Conservation (phyloP, 2,888 invertebrate species). For the Drosophila borealis region DNA sequence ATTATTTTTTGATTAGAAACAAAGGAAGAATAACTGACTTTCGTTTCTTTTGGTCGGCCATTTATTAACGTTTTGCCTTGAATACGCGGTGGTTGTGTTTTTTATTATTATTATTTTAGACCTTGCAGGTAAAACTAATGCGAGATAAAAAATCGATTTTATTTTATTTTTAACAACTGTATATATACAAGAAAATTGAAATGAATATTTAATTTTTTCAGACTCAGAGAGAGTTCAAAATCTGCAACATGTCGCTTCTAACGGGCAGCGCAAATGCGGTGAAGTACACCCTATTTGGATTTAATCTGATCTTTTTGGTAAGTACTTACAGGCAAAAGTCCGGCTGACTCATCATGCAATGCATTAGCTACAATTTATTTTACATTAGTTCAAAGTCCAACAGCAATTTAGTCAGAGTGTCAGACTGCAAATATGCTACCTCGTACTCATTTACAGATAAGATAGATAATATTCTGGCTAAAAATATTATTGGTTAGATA, state of each 20-base stretch:
- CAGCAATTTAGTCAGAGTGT: conserved; percentile 7
- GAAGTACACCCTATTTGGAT: conserved; percentile 89
- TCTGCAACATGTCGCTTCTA: conserved; percentile 78
- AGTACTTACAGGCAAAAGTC: conserved; percentile 81
- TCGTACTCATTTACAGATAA: conserved; percentile 18
- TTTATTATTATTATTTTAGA: background rate
- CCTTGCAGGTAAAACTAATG: conserved; percentile 13
- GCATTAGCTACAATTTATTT: conserved; percentile 7
- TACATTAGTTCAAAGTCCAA: conserved; percentile 13
- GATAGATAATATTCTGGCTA: conserved; percentile 4
- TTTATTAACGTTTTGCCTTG: conserved; percentile 52
- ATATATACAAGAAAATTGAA: too few species aligned
- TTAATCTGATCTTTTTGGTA: conserved; percentile 92
- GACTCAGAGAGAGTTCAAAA: conserved; percentile 31
- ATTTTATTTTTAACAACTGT: background rate
- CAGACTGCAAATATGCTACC: background rate
- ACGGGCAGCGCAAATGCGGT: conserved; percentile 87
- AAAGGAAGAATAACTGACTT: conserved; percentile 25
- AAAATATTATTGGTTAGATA: background rate
- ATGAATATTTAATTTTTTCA: conserved; percentile 4
- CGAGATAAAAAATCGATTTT: background rate
- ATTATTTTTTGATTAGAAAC: conserved; percentile 56
- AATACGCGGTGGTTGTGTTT: conserved; percentile 49
- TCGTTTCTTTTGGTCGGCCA: conserved; percentile 13
- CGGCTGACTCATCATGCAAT: conserved; percentile 36